Conservation (phyloP, 2,797 vertebrate genomes). For the Synaphobranchus kaupii region DNA sequence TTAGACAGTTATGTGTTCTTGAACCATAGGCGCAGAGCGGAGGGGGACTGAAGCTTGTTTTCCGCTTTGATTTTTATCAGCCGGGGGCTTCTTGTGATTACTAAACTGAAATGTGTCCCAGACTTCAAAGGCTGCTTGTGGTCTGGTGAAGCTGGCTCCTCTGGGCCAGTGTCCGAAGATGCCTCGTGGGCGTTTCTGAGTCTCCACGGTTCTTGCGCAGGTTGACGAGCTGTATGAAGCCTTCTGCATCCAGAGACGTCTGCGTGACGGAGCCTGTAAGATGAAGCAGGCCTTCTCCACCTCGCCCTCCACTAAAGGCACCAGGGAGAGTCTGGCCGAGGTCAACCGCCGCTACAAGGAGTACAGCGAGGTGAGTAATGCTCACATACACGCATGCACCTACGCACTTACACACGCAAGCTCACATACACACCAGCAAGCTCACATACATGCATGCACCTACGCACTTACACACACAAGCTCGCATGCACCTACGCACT, state of each 20-base stretch:
- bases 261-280: slow-evolving; percentile 92
- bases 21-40: not conserved
- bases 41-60: not conserved
- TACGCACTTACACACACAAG: slow-evolving; percentile 28
- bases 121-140: not conserved
- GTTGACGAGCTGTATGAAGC: slow-evolving; percentile 98
- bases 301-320: slow-evolving; percentile 91
- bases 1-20: not conserved
- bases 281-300: slow-evolving; percentile 96
- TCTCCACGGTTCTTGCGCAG: slow-evolving; percentile 60
- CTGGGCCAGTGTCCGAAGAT: not conserved
- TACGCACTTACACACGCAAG: not conserved
- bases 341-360: slow-evolving; percentile 92
- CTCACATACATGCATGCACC: not conserved
- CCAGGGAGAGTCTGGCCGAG: slow-evolving; percentile 90
- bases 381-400: not conserved
- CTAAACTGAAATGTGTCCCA: not conserved
- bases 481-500: not conserved
- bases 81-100: slow-evolving; percentile 5
- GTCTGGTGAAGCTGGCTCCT: not conserved
- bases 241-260: slow-evolving; percentile 93
- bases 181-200: not conserved
- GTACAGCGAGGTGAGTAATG: slow-evolving; percentile 86
- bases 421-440: not conserved
- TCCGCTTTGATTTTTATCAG: not conserved